phyloP scores from a whole-genome alignment of 1,140 invertebrate genomes.

The Brachionus rubens region DNA sequence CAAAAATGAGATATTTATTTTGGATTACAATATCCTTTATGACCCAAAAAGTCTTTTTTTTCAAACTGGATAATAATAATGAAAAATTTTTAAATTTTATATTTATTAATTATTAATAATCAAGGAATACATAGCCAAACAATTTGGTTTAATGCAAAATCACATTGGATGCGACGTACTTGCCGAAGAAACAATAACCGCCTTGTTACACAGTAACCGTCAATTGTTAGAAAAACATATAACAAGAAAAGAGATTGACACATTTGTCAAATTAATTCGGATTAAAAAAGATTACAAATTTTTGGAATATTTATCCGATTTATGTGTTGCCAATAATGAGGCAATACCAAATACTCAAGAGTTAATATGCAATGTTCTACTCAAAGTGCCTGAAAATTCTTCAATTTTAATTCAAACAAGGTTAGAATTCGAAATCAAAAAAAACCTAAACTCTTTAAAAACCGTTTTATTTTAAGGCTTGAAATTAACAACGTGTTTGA shows the following conservation, averaged over 20 bases:
- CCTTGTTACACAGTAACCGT: slow-evolving; percentile 94
- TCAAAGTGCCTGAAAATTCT: slow-evolving; percentile 70
- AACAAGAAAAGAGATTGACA: slow-evolving; percentile 94
- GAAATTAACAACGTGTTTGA: slow-evolving; percentile 48
- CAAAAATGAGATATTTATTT: too few relatives aligned
- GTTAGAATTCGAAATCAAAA: not conserved
- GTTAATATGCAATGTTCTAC: slow-evolving; percentile 88
- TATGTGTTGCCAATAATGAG: slow-evolving; percentile 96
- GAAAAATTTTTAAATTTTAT: too few relatives aligned
- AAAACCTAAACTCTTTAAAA: not conserved
- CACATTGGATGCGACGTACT: slow-evolving; percentile 98
- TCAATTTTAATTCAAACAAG: slow-evolving; percentile 29
- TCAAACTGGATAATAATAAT: too few relatives aligned
- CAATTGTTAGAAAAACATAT: slow-evolving; percentile 97
- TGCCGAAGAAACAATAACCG: slow-evolving; percentile 98
- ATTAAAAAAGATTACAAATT: slow-evolving; percentile 81
- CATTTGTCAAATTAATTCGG: slow-evolving; percentile 90
- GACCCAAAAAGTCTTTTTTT: too few relatives aligned
- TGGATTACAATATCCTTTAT: too few relatives aligned
- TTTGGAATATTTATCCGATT: slow-evolving; percentile 91
- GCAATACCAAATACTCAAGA: slow-evolving; percentile 97
- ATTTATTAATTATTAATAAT: too few relatives aligned
- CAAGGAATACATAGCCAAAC: slow-evolving; percentile 97
- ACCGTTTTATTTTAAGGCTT: slow-evolving; percentile 4
- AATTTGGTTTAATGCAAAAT: slow-evolving; percentile 99